Evolutionary conservation across 2,113 vertebrate species (phyloP).

Genomic region (Pseudonaja textilis): DNA sequence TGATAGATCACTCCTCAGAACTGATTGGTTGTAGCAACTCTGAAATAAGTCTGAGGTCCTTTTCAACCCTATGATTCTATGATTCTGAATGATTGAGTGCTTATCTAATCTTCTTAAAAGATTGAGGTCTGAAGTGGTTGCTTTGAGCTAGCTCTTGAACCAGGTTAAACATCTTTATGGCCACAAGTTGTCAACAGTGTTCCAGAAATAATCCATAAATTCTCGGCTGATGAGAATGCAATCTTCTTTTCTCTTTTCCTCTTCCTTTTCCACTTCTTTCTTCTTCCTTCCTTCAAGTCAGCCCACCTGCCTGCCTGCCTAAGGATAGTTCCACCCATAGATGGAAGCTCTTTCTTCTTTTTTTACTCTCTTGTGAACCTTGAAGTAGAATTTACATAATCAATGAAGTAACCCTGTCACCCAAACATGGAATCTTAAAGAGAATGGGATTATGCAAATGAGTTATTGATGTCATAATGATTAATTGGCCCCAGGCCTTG

Average conservation of each 20-base stretch:
- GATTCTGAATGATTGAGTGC: neutral
- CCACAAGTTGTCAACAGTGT: neutral
- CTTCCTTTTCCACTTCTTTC: neutral
- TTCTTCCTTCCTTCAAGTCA: slow-evolving; percentile 47
- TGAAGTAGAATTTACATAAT: slow-evolving; percentile 96
- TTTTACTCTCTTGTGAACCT: slow-evolving; percentile 84
- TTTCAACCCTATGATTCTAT: neutral
- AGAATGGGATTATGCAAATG: slow-evolving; percentile 97
- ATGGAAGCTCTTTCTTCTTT: slow-evolving; percentile 84
- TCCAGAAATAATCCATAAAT: neutral
- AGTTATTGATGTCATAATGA: slow-evolving; percentile 95
- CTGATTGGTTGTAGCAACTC: neutral
- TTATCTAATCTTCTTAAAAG: neutral
- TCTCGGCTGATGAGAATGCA: neutral
- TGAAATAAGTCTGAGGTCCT: neutral
- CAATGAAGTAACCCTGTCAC: slow-evolving; percentile 94
- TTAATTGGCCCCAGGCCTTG: slow-evolving; percentile 91
- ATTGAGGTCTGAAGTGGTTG: neutral
- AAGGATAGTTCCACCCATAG: slow-evolving; percentile 70
- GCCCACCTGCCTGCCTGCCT: slow-evolving; percentile 42
- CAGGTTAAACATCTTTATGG: neutral
- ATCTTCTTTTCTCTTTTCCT: neutral
- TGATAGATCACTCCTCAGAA: neutral
- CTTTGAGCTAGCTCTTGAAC: neutral
- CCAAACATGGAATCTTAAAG: slow-evolving; percentile 90